phyloP scores from a whole-genome alignment of 2,888 invertebrate genomes.

The Cistogaster globosa region DNA sequence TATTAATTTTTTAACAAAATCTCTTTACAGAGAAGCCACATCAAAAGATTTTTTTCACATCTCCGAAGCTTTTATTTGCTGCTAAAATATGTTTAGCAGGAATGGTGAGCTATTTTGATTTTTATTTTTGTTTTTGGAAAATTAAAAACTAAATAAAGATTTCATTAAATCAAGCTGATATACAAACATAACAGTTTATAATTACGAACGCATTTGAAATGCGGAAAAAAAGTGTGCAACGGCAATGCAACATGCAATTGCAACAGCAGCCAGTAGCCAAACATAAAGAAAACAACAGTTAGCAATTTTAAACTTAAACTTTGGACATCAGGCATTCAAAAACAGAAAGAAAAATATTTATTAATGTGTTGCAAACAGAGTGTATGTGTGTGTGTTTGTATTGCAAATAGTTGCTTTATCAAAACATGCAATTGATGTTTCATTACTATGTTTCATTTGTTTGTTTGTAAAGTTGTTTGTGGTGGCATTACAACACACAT shows the following conservation, averaged over 20 bases:
- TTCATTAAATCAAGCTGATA: constrained; percentile 12
- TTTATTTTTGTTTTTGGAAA: not conserved
- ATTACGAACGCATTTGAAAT: constrained; percentile 52
- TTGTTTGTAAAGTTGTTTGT: constrained; percentile 24
- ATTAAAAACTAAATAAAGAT: no score
- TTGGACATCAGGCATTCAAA: constrained; percentile 33
- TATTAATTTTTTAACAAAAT: no score
- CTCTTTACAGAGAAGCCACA: no score
- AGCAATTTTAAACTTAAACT: constrained; percentile 42
- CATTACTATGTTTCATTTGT: constrained; percentile 38
- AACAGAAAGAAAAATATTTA: constrained; percentile 22
- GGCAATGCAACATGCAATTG: constrained; percentile 51
- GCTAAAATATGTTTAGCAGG: not conserved
- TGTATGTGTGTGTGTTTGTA: not conserved
- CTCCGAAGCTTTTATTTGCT: not conserved
- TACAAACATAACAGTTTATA: not conserved
- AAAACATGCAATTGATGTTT: constrained; percentile 64
- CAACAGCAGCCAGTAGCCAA: not conserved
- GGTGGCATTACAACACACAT: constrained; percentile 70
- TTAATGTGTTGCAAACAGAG: constrained; percentile 10
- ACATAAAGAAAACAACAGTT: constrained; percentile 56
- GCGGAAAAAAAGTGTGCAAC: constrained; percentile 49
- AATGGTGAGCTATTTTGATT: not conserved
- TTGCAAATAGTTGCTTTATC: constrained; percentile 41
- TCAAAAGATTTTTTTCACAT: not conserved